A percentile compares a stretch with the other conserved stretches of the same genome.
phyloP scores from a whole-genome alignment of 2,888 invertebrate genomes.

The Plagodis dolabraria region DNA sequence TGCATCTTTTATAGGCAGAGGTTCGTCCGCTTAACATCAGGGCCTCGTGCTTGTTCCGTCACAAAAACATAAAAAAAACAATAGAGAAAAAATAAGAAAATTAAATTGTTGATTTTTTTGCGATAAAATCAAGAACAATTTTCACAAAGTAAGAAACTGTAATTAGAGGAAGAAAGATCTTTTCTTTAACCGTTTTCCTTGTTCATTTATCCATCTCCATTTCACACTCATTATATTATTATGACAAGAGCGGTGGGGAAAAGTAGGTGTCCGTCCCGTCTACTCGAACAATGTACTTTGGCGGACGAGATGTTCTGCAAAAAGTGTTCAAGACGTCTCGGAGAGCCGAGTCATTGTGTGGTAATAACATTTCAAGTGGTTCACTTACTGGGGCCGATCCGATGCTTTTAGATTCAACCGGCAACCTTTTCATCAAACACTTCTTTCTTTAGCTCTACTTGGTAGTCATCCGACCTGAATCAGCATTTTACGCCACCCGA shows the following conservation, averaged over 20 bases:
- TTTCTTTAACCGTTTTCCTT: constrained; percentile 1
- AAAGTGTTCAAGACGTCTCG: constrained; percentile 23
- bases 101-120: too few relatives aligned
- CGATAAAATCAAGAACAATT: too few relatives aligned
- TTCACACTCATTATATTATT: constrained; percentile 27
- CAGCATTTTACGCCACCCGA: too few relatives aligned
- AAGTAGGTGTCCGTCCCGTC: constrained; percentile 10
- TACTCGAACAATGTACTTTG: constrained; percentile 18
- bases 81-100: too few relatives aligned
- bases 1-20: too few relatives aligned
- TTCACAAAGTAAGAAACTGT: neutral
- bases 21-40: too few relatives aligned
- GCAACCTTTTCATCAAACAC: neutral
- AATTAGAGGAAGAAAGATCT: neutral
- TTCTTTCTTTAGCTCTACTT: neutral
- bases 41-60: too few relatives aligned
- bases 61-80: too few relatives aligned
- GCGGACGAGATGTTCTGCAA: constrained; percentile 12
- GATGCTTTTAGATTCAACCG: neutral
- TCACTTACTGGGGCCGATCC: constrained; percentile 10
- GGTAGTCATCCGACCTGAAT: too few relatives aligned
- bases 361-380: constrained; percentile 34
- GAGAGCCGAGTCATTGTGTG: constrained; percentile 38
- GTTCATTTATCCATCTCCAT: constrained; percentile 21
- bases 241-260: constrained; percentile 18